These are phyloP conservation scores for Brenthis ino DNA, from an alignment of 2,888 invertebrate genomes.

Conservation along the genomic window DNA sequence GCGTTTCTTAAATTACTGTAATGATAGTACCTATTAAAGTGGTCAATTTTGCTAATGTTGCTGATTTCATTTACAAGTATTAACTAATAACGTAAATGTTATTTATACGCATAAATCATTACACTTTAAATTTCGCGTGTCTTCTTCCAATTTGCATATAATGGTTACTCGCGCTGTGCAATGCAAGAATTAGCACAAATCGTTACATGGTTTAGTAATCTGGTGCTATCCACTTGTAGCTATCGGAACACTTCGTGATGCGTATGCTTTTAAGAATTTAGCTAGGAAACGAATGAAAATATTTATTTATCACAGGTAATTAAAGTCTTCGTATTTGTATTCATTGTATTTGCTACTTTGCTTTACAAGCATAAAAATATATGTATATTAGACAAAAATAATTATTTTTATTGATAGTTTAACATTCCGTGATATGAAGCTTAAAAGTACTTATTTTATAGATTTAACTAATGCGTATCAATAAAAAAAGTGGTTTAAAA, in stretches of 20 bases:
- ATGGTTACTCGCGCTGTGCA: slow-evolving; percentile 55
- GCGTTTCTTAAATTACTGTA: slow-evolving; percentile 19
- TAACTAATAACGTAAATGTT: slow-evolving; percentile 1
- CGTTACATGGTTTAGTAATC: slow-evolving; percentile 57
- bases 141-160: slow-evolving; percentile 69
- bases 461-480: no score
- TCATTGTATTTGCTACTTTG: no score
- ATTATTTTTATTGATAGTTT: no score
- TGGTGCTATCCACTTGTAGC: slow-evolving; percentile 31
- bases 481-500: no score
- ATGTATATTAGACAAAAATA: no score
- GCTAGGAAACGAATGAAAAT: background rate
- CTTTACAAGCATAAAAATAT: no score
- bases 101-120: slow-evolving; percentile 37
- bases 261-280: slow-evolving; percentile 22
- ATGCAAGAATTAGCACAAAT: slow-evolving; percentile 62
- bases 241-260: slow-evolving; percentile 16
- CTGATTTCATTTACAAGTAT: background rate
- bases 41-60: slow-evolving; percentile 7
- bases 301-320: background rate
- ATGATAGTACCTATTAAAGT: background rate
- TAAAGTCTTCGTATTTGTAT: background rate
- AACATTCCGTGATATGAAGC: no score
- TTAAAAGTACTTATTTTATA: no score
- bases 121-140: slow-evolving; percentile 60